Evolutionary conservation across 92 coral and sea anemone genomes (phyloP), one percentile per base, ranked within the genome.

Genomic region (Bergia sp.): DNA sequence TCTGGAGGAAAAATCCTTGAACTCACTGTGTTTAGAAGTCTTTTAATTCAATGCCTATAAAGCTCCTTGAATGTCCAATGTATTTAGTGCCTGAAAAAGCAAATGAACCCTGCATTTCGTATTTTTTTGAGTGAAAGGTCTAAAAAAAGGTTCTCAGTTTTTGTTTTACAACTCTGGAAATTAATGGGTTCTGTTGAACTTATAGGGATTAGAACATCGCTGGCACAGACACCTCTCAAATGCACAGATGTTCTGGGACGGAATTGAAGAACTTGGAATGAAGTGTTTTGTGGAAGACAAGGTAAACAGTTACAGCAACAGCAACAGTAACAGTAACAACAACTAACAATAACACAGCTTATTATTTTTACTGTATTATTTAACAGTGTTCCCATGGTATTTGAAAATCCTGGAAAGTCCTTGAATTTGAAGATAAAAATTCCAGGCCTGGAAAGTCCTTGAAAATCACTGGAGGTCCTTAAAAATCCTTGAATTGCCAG

Each of bases 131-230:
- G 58, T 53, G 58, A 53, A 53, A 53, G 18, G 76, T 40, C 8
- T 72, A 7, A 72, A 36, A 21, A 29, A 20, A 29, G 16, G 29
- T 21, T 3, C 7, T 36, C 41, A 29, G 76, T 36, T 36, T 8
- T 12, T 72, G 41, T 13, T 36, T 21, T 71, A 5, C 0, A 71
- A 21, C 13, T 5, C 15, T 36, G 76, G 16, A 53, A 29, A 55
- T 12, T 45, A 41, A 39, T 39, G 39, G 36, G 10, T 55, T 20
- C 29, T 57, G 58, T 40, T 41, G 8, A 15, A 43, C 1, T 55
- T 13, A n/a, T 73, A 96, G 99, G 98, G 99, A 21, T 91, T 95
- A 40, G 99, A 96, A 67, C 96, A 93, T 69, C 92, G 87, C n/a
- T 95, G 98, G 96, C 90, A 90, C 58, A 91, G 99, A 23, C 99